Percentiles rank a stretch among this genome's conserved stretches.
These are phyloP conservation scores for Tonatia bakeri DNA, from an alignment of 2,113 vertebrate species.

Conservation along the genomic window DNA sequence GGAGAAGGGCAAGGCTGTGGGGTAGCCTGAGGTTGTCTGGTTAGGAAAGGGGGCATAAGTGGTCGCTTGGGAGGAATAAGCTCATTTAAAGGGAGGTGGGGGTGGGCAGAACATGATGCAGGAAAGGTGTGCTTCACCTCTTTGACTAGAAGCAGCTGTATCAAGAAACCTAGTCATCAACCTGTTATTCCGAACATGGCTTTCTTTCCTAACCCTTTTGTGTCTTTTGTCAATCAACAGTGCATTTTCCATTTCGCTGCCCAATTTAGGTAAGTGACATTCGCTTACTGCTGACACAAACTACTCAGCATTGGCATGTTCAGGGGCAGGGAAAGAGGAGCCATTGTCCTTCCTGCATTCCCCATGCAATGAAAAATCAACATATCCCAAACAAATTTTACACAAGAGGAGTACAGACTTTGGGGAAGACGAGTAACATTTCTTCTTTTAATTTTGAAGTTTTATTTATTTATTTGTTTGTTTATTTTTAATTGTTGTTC, in stretches of 20 bases:
- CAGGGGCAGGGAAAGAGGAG: background rate
- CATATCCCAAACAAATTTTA: background rate
- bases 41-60: background rate
- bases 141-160: background rate
- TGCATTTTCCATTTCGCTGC: slow-evolving; percentile 73
- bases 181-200: background rate
- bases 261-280: slow-evolving; percentile 79
- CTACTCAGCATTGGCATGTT: background rate
- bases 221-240: slow-evolving; percentile 70
- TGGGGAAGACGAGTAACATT: background rate
- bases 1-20: background rate
- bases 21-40: background rate
- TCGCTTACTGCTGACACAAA: background rate
- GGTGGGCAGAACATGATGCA: background rate
- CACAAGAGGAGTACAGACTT: background rate
- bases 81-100: background rate
- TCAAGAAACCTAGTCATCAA: background rate
- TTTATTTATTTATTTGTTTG: too few species aligned
- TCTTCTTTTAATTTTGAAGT: background rate
- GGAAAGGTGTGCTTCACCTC: background rate
- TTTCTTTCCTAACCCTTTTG: background rate
- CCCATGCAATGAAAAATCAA: background rate
- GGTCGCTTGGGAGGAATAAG: background rate
- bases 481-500: too few species aligned
- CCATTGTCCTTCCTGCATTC: background rate